Conservation (phyloP, 2,113 vertebrate genomes). For the Melierax canorus region DNA sequence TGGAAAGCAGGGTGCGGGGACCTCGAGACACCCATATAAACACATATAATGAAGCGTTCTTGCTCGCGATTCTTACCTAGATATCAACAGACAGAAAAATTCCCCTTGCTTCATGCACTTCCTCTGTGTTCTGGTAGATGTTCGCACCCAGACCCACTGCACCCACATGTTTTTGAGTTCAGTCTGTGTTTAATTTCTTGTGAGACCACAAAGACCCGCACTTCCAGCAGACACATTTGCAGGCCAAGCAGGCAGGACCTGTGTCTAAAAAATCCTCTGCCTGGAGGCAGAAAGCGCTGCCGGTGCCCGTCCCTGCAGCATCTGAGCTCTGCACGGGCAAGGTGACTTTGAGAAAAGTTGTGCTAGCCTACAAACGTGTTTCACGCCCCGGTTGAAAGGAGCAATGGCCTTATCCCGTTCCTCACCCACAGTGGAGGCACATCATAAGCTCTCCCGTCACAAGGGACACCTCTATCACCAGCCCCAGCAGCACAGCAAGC, state of each 20-base stretch:
- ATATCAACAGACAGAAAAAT: background rate
- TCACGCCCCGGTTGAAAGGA: background rate
- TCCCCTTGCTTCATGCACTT: background rate
- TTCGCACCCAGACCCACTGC: background rate
- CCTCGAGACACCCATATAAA: background rate
- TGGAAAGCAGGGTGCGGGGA: background rate
- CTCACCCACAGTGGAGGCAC: background rate
- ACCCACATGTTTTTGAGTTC: background rate
- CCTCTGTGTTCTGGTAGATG: background rate
- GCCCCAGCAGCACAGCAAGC: background rate
- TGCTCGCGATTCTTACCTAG: background rate
- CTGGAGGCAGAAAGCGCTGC: background rate
- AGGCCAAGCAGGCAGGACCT: background rate
- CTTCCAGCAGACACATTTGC: background rate
- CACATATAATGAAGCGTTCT: background rate
- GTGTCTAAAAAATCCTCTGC: background rate
- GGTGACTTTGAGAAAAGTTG: background rate
- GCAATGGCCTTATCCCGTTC: background rate
- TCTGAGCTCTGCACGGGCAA: background rate
- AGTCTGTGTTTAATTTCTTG: background rate
- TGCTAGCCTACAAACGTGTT: background rate
- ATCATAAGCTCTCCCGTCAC: background rate
- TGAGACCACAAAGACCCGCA: background rate
- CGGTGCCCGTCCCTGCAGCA: background rate
- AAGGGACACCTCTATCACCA: background rate